Evolutionary conservation across 2,113 vertebrate species (phyloP).

Genomic region (Hiodon tergisus): DNA sequence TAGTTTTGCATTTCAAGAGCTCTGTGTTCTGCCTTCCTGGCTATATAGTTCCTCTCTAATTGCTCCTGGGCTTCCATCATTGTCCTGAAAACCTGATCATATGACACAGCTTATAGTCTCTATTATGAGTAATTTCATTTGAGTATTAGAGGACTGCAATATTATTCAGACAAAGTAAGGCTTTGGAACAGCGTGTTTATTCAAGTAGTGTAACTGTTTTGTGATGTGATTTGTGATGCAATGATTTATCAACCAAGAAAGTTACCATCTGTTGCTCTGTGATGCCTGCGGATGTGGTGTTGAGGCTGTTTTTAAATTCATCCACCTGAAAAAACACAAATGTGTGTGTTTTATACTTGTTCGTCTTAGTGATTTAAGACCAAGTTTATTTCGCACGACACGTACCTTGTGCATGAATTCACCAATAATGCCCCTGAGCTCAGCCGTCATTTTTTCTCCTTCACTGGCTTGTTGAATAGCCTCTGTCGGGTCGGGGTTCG

Average conservation of each 20-base stretch:
- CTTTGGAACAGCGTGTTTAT: neutral
- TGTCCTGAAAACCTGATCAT: constrained; percentile 67
- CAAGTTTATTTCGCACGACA: constrained; percentile 13
- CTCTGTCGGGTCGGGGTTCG: neutral
- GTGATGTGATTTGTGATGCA: neutral
- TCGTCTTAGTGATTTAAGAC: neutral
- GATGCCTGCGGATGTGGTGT: constrained; percentile 45
- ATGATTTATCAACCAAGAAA: neutral
- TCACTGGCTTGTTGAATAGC: constrained; percentile 47
- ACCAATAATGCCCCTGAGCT: constrained; percentile 70
- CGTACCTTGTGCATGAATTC: constrained; percentile 74
- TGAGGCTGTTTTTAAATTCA: constrained; percentile 65
- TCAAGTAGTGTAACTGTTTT: neutral
- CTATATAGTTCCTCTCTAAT: constrained; percentile 76
- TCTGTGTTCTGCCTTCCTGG: constrained; percentile 69
- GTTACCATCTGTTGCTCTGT: constrained; percentile 71
- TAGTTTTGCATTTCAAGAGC: constrained; percentile 69
- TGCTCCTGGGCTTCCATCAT: constrained; percentile 71
- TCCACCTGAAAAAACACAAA: constrained; percentile 66
- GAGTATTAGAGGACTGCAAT: neutral
- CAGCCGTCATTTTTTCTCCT: constrained; percentile 73
- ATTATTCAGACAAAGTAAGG: neutral
- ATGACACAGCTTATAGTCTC: constrained; percentile 2
- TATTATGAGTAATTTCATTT: neutral
- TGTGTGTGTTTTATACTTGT: too few species aligned